Conservation (phyloP, 1,140 invertebrate genomes). For the Papilio aristodemus region DNA sequence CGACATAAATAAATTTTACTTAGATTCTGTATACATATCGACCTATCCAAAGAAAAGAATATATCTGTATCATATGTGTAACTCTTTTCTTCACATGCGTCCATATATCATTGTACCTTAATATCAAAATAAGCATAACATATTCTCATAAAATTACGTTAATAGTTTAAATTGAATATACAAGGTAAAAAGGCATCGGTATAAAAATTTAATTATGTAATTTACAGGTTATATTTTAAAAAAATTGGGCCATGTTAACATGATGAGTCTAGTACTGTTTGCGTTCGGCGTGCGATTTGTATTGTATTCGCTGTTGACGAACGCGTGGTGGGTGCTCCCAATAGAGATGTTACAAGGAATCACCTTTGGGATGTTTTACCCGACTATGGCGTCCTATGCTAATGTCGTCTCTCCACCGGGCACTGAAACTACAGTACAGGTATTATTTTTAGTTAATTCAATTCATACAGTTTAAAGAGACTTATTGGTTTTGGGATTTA, state of each 20-base stretch:
- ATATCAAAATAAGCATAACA: too few relatives aligned
- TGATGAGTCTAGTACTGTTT: conserved; percentile 90
- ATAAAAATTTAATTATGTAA: not conserved
- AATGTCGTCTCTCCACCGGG: conserved; percentile 92
- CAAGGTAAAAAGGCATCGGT: conserved; percentile 11
- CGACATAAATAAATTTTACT: too few relatives aligned
- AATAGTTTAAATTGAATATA: too few relatives aligned
- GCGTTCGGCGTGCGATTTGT: conserved; percentile 89
- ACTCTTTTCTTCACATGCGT: too few relatives aligned
- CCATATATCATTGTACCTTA: too few relatives aligned
- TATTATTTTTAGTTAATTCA: conserved; percentile 46
- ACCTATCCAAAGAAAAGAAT: too few relatives aligned
- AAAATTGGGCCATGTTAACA: conserved; percentile 90
- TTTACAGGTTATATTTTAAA: conserved; percentile 86
- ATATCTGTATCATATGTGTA: too few relatives aligned
- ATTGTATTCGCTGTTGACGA: conserved; percentile 88
- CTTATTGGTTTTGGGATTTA: not conserved
- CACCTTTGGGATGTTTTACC: conserved; percentile 93
- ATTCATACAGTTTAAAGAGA: conserved; percentile 10
- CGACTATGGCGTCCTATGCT: conserved; percentile 94
- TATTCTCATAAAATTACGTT: too few relatives aligned
- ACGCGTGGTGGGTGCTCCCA: conserved; percentile 91
- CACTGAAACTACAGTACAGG: conserved; percentile 91
- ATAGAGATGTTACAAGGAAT: conserved; percentile 93
- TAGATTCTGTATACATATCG: too few relatives aligned